Evolutionary conservation across 2,888 invertebrate genomes (phyloP).

Genomic region (Cosmia trapezina): DNA sequence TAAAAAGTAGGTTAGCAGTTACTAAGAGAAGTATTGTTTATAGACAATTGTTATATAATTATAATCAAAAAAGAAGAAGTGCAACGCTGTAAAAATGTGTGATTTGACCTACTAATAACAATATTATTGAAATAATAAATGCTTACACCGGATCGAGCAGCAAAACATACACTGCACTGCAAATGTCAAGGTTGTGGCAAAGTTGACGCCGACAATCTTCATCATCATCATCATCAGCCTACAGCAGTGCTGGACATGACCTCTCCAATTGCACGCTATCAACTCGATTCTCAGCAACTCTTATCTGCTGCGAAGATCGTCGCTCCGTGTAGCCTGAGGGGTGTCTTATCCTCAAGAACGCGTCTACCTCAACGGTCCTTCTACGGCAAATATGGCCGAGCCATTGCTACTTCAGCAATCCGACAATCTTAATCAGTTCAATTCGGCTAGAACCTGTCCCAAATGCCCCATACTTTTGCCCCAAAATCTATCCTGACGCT

Average conservation of each 20-base stretch:
- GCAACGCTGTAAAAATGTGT: not conserved
- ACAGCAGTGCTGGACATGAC: not conserved
- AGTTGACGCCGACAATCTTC: not conserved
- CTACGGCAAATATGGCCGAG: not conserved
- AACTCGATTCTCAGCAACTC: not conserved
- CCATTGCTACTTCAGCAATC: not conserved
- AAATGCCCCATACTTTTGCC: not conserved
- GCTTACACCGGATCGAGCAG: not conserved
- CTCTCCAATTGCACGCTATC: not conserved
- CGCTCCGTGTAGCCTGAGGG: not conserved
- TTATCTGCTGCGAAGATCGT: not conserved
- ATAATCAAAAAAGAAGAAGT: not conserved
- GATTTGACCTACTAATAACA: not conserved
- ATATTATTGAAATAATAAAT: not conserved
- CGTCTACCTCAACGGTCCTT: not conserved
- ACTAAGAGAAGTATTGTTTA: not conserved
- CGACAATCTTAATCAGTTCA: not conserved
- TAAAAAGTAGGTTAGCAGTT: slow-evolving; percentile 10
- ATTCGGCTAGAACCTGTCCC: not conserved
- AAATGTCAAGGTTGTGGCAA: not conserved
- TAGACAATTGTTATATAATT: not conserved
- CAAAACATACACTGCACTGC: too few species aligned
- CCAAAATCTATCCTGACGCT: not conserved
- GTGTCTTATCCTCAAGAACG: not conserved
- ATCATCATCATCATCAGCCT: not conserved